Conservation (phyloP, 2,888 invertebrate genomes). For the Xylota segnis region DNA sequence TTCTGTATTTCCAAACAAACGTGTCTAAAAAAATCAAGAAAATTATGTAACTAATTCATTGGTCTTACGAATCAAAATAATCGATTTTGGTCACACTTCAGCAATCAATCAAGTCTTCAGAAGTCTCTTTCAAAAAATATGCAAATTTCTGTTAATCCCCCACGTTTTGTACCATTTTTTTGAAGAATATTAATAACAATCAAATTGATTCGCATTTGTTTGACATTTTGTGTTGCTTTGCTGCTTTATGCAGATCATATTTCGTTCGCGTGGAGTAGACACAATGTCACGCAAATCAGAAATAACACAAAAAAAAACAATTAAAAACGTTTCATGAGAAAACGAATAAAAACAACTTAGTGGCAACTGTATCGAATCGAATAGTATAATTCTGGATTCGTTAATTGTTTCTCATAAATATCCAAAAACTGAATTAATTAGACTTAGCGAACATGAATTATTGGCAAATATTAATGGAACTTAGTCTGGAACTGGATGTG, state of each 20-base stretch:
- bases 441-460: background rate
- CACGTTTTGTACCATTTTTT: background rate
- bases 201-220: slow-evolving; percentile 15
- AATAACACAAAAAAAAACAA: background rate
- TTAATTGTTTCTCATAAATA: slow-evolving; percentile 33
- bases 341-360: slow-evolving; percentile 6
- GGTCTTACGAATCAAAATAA: background rate
- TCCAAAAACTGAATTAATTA: slow-evolving; percentile 19
- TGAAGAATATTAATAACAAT: slow-evolving; percentile 30
- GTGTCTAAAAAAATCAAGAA: background rate
- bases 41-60: background rate
- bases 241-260: slow-evolving; percentile 1
- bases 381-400: slow-evolving; percentile 8
- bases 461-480: slow-evolving; percentile 7
- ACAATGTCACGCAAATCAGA: slow-evolving; percentile 2
- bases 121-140: background rate
- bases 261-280: slow-evolving; percentile 2
- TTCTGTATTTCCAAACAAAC: background rate
- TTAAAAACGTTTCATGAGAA: slow-evolving; percentile 2
- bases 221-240: slow-evolving; percentile 15
- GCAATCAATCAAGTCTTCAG: background rate
- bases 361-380: slow-evolving; percentile 39
- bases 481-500: background rate
- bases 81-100: background rate
- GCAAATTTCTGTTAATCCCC: slow-evolving; percentile 12